A percentile compares a stretch with the other conserved stretches of the same genome.
Conservation (phyloP, 2,888 invertebrate genomes). For the Pseudeuparius sepicola region DNA sequence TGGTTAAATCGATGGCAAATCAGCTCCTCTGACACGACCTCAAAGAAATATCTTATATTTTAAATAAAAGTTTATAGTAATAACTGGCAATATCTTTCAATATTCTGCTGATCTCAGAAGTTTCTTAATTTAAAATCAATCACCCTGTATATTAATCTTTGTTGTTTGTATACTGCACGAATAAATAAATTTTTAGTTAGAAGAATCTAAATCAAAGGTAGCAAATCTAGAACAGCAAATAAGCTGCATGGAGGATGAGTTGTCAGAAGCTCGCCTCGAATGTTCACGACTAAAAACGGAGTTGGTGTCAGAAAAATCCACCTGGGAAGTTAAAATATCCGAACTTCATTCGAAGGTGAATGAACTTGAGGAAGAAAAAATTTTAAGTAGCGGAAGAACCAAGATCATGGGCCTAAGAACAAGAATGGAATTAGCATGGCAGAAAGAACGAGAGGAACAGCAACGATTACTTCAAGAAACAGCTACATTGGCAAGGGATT, state of each 20-base stretch:
- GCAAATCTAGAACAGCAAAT: constrained; percentile 73
- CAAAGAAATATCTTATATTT: too few relatives aligned
- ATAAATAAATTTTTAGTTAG: constrained; percentile 47
- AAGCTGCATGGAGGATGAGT: constrained; percentile 77
- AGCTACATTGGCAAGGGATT: constrained; percentile 76
- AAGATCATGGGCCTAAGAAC: constrained; percentile 79
- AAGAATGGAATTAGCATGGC: constrained; percentile 86
- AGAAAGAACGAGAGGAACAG: constrained; percentile 86
- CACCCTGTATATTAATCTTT: too few relatives aligned
- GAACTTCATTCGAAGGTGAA: constrained; percentile 83
- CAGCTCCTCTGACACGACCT: too few relatives aligned
- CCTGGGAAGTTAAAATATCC: constrained; percentile 75
- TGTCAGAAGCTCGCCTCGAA: constrained; percentile 74
- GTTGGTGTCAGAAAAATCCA: constrained; percentile 78
- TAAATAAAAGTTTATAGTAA: too few relatives aligned
- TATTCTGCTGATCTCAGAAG: too few relatives aligned
- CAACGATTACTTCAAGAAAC: constrained; percentile 82
- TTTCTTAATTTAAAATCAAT: too few relatives aligned
- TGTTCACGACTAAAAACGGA: constrained; percentile 79
- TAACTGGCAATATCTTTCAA: too few relatives aligned
- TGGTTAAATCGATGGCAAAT: too few relatives aligned
- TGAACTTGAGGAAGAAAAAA: constrained; percentile 81
- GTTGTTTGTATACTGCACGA: too few relatives aligned
- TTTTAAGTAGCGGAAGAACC: constrained; percentile 72
- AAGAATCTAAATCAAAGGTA: constrained; percentile 61